A percentile compares a stretch with the other conserved stretches of the same genome.
These are phyloP conservation scores for Chiridota heheva DNA, from an alignment of 35 echinoderm and acorn worm species.

Conservation along the genomic window DNA sequence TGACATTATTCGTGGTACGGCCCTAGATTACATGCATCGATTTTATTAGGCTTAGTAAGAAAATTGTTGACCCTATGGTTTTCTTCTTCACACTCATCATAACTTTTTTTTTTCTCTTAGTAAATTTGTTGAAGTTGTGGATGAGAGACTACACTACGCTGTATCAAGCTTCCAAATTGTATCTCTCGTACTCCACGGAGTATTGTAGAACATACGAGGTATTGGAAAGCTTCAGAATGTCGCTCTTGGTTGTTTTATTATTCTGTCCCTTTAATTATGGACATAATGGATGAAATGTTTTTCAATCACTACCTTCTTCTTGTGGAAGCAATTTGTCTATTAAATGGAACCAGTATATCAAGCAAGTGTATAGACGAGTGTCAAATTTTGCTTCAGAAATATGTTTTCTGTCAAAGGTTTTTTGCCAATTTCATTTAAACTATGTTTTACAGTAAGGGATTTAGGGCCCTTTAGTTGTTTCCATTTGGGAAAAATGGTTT, in stretches of 20 bases:
- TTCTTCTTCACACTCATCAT: background rate
- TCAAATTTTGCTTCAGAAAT: background rate
- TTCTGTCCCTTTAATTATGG: background rate
- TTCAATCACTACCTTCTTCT: slow-evolving; percentile 17
- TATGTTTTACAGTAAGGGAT: no score
- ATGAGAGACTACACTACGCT: background rate
- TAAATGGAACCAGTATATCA: slow-evolving; percentile 6
- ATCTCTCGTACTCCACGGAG: slow-evolving; percentile 20
- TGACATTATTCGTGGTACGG: slow-evolving; percentile 17
- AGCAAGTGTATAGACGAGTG: background rate
- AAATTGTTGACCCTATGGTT: slow-evolving; percentile 12
- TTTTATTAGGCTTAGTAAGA: slow-evolving; percentile 7
- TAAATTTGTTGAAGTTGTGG: background rate
- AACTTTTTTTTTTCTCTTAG: background rate
- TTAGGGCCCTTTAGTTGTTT: no score
- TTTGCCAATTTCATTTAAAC: no score
- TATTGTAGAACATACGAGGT: slow-evolving; percentile 5
- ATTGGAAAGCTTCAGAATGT: slow-evolving; percentile 46
- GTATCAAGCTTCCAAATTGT: slow-evolving; percentile 14
- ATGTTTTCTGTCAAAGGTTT: no score
- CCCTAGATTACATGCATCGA: slow-evolving; percentile 43
- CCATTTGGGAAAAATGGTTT: no score
- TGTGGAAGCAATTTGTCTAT: slow-evolving; percentile 5
- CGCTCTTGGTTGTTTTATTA: slow-evolving; percentile 13
- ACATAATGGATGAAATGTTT: background rate